A percentile compares a stretch with the other conserved stretches of the same genome.
Evolutionary conservation across 2,888 invertebrate genomes (phyloP).

Genomic region (Acanthacorydalis orientalis): DNA sequence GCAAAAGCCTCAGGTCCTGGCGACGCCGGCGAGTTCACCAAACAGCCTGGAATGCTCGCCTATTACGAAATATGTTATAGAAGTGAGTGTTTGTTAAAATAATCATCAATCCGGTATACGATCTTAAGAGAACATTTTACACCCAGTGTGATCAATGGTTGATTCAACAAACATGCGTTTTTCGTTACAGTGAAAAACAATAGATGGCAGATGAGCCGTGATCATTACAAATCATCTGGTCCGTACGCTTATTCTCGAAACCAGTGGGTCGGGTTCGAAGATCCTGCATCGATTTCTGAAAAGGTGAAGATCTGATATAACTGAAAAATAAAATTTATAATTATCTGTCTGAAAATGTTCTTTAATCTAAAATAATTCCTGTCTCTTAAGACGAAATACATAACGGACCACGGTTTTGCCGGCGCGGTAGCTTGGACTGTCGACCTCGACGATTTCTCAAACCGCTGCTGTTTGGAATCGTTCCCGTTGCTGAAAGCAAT

Average conservation of each 20-base stretch:
- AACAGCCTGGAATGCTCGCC: conserved; percentile 74
- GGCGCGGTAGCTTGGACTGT: conserved; percentile 79
- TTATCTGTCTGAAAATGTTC: conserved; percentile 1
- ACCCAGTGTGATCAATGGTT: no score
- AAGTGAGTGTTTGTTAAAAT: no score
- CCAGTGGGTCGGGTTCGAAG: conserved; percentile 87
- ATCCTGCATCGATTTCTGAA: conserved; percentile 53
- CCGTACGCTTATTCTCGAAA: conserved; percentile 64
- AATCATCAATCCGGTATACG: no score
- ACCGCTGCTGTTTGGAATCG: conserved; percentile 64
- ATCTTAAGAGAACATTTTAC: no score
- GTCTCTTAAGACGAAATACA: conserved; percentile 46
- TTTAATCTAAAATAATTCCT: not conserved
- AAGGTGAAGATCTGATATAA: conserved; percentile 33
- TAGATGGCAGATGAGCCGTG: conserved; percentile 47
- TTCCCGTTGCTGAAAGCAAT: conserved; percentile 63
- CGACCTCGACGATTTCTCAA: conserved; percentile 75
- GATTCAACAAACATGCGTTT: no score
- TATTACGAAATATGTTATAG: conserved; percentile 73
- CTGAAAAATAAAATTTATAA: not conserved
- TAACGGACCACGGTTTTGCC: conserved; percentile 52
- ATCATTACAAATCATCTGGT: conserved; percentile 37
- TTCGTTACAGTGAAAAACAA: conserved; percentile 43
- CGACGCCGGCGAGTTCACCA: conserved; percentile 61
- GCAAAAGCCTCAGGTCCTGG: conserved; percentile 56